These are phyloP conservation scores for Fundulus diaphanus DNA, from an alignment of 2,797 vertebrate species.

Conservation along the genomic window DNA sequence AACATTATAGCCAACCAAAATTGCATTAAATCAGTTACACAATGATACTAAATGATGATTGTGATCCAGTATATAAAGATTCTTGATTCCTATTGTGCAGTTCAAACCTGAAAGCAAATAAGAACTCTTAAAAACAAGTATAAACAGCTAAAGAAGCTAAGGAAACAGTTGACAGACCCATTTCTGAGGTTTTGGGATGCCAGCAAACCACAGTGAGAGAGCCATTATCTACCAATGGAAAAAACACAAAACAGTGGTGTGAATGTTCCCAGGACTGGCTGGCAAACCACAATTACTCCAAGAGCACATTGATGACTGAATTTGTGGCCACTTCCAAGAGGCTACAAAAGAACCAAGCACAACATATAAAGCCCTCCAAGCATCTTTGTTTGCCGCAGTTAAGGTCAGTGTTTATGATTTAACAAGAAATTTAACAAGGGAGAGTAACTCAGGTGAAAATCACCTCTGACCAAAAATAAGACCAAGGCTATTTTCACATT, in stretches of 20 bases:
- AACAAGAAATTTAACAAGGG: not conserved
- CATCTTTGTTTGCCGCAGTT: not conserved
- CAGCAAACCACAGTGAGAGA: no score
- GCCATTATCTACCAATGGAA: no score
- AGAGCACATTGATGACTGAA: not conserved
- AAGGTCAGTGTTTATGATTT: not conserved
- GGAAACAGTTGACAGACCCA: not conserved
- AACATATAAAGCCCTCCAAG: not conserved
- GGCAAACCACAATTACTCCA: not conserved
- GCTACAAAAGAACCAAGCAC: no score
- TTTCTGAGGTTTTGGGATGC: not conserved
- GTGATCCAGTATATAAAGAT: no score
- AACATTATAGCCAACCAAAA: no score
- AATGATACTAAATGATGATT: no score
- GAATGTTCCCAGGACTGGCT: not conserved
- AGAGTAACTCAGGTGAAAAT: not conserved
- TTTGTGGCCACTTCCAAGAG: not conserved
- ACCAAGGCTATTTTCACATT: not conserved
- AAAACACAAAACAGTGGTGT: not conserved
- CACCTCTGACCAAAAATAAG: not conserved
- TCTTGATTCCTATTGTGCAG: no score
- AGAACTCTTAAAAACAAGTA: no score
- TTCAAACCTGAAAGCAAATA: no score
- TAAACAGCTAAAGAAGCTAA: no score
- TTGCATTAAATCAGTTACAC: no score